Evolutionary conservation across 2,113 vertebrate species (phyloP).

Genomic region (Cebidichthys violaceus): DNA sequence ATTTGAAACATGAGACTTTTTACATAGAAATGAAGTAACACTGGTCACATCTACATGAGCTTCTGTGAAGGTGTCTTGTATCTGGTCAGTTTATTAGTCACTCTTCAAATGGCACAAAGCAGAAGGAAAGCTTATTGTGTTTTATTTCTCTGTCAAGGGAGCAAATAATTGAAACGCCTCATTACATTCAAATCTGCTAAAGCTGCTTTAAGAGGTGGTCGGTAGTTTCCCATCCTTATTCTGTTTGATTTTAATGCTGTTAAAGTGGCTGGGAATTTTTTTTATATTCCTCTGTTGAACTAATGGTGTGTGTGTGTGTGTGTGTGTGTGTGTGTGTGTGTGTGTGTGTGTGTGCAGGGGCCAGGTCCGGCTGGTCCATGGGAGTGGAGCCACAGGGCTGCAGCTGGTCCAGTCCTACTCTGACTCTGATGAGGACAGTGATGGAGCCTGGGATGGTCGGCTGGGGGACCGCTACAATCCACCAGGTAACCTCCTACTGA

Average conservation of each 20-base stretch:
- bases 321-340: conserved; percentile 34
- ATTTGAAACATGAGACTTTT: not conserved
- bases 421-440: conserved; percentile 93
- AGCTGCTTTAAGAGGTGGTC: not conserved
- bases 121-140: not conserved
- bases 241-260: not conserved
- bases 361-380: conserved; percentile 93
- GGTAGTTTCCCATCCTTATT: conserved; percentile 1
- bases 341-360: conserved; percentile 80
- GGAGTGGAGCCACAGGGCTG: conserved; percentile 88
- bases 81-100: not conserved
- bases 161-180: conserved; percentile 25
- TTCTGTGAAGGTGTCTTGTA: not conserved
- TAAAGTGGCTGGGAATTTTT: not conserved
- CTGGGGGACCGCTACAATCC: conserved; percentile 92
- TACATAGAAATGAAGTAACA: not conserved
- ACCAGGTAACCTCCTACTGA: conserved; percentile 83
- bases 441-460: conserved; percentile 91
- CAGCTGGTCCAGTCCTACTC: conserved; percentile 92
- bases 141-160: not conserved
- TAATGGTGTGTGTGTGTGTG: not conserved
- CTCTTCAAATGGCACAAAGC: not conserved
- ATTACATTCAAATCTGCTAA: not conserved
- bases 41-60: not conserved
- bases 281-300: not conserved